A percentile compares a stretch with the other conserved stretches of the same genome.
Evolutionary conservation across 2,888 invertebrate genomes (phyloP).

Genomic region (Rhyacophila evoluta): DNA sequence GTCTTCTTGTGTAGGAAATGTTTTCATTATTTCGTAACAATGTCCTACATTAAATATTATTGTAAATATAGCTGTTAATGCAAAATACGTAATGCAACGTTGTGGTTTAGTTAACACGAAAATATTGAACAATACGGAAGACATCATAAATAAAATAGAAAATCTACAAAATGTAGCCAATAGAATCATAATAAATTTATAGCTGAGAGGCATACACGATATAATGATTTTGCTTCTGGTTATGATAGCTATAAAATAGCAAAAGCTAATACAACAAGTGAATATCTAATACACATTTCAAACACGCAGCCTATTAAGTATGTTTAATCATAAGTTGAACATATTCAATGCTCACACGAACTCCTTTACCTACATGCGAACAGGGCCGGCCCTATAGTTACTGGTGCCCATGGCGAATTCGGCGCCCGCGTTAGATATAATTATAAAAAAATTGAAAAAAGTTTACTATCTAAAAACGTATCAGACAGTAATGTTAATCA

Average conservation of each 20-base stretch:
- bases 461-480: no score
- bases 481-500: no score
- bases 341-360: slow-evolving; percentile 4
- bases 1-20: no score
- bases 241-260: neutral
- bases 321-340: neutral
- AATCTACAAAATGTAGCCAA: neutral
- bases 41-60: no score
- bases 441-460: no score
- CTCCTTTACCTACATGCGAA: neutral
- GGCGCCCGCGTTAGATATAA: no score
- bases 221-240: neutral
- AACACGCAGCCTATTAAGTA: neutral
- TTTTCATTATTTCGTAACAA: no score
- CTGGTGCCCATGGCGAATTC: no score
- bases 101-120: neutral
- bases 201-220: neutral
- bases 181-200: neutral
- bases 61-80: no score
- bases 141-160: neutral
- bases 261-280: neutral
- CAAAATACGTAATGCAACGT: neutral
- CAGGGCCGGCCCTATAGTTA: no score
- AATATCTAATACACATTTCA: neutral
- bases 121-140: neutral